A percentile compares a stretch with the other conserved stretches of the same genome.
These are phyloP conservation scores for Mirza zaza DNA, from an alignment of 2,113 vertebrate genomes.

Conservation along the genomic window DNA sequence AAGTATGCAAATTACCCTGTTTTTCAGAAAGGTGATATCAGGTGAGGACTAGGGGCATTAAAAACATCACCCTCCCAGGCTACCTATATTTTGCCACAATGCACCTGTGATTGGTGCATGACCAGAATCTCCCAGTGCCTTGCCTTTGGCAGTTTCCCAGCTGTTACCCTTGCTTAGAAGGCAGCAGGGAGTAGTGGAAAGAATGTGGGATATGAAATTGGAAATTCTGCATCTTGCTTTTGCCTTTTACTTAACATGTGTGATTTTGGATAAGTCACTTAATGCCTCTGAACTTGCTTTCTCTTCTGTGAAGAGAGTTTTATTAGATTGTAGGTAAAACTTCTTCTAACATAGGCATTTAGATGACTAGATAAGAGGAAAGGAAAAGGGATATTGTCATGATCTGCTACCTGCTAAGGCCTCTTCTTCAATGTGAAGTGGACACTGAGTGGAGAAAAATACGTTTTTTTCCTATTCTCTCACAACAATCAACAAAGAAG, in stretches of 20 bases:
- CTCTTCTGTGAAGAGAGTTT: neutral
- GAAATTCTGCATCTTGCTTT: neutral
- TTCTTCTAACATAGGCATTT: neutral
- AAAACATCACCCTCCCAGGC: neutral
- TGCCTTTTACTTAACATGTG: neutral
- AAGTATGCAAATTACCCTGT: neutral
- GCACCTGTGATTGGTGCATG: rapidly evolving
- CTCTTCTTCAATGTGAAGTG: neutral
- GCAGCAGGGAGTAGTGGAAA: no score
- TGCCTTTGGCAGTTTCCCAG: neutral
- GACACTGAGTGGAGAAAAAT: neutral
- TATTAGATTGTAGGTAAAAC: neutral
- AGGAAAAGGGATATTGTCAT: neutral
- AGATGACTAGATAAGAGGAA: neutral
- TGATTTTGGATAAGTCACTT: neutral
- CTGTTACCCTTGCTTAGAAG: neutral
- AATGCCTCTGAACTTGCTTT: neutral
- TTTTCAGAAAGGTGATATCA: neutral
- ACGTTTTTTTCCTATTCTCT: neutral
- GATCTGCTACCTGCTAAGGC: neutral
- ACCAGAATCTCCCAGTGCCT: neutral
- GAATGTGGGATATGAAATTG: no score
- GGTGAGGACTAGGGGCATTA: neutral
- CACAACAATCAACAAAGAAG: neutral
- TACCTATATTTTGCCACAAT: neutral